Evolutionary conservation across 2,888 invertebrate species (phyloP), one percentile per base, ranked within the genome.

Genomic region (Gryllus longicercus): DNA sequence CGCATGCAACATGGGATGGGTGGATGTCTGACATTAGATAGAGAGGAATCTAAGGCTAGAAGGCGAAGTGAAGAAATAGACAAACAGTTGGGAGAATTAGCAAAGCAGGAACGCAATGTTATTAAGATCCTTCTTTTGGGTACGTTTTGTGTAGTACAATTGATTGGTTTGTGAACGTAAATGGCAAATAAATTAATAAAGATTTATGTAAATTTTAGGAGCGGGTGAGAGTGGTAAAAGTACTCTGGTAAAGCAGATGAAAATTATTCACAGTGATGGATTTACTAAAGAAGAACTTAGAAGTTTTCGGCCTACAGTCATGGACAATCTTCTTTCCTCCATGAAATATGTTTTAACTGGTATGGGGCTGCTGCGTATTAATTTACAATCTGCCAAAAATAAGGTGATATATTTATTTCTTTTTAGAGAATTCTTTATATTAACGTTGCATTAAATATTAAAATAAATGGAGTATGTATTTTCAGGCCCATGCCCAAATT

Each of bases 171-270:
- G 78, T 50, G 76, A 16, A 14, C 2, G 16, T 49, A 4, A 63
- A 11, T 49, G 50, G 11, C 23, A 11, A 21, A 18, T 77, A 51
- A 5, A 74, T 14, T n/a, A n/a, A 8, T 11, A 38, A 38, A 38
- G 38, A 38, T 38, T 38, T 38, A 77, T 79, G 75, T 3, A 79
- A 76, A 23, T 79, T 81, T 76, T 82, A 90, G 92, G 92, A 80
- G 91, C 92, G 82, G 92, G 91, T 14, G 92, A 92, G 85, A 91
- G 91, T 86, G 92, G 92, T 8, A 92, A 92, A 87, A 91, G 91
- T 85, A 92, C 92, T 25, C 85, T 92, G 82, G 92, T 92, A 10
- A 92, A 92, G 85, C 92, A 92, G 87, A 92, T 92, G 91, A 92
- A 92, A 86, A 92, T 92, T 80, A 92, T 92, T 81, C 92, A 92